Conservation (phyloP, 2,888 invertebrate species). For the Spialia ferax region DNA sequence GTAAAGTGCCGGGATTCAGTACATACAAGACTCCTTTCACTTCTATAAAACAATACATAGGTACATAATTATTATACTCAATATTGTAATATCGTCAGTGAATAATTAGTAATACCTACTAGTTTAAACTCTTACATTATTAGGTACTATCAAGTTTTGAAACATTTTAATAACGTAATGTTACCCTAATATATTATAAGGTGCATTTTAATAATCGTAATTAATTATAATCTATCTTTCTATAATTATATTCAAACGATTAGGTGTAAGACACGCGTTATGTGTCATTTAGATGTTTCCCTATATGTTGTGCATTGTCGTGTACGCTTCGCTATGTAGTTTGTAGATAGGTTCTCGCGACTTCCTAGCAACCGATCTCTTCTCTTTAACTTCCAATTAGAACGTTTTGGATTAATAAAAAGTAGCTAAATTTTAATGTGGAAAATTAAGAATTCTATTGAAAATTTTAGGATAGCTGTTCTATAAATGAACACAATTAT, state of each 20-base stretch:
- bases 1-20: constrained; percentile 42
- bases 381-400: constrained; percentile 82
- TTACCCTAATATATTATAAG: constrained; percentile 76
- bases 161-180: constrained; percentile 62
- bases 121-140: constrained; percentile 45
- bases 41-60: constrained; percentile 22
- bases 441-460: constrained; percentile 67
- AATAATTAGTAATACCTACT: constrained; percentile 34
- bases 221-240: constrained; percentile 79
- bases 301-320: constrained; percentile 79
- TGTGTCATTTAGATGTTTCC: constrained; percentile 80
- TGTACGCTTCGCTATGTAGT: constrained; percentile 80
- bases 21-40: constrained; percentile 29
- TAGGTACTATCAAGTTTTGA: constrained; percentile 57
- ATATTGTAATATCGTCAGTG: constrained; percentile 32
- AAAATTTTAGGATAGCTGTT: constrained; percentile 60
- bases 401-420: constrained; percentile 66
- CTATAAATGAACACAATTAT: constrained; percentile 47
- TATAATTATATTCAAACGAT: constrained; percentile 69
- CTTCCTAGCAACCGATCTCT: constrained; percentile 82
- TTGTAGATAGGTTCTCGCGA: constrained; percentile 82
- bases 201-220: constrained; percentile 82
- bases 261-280: constrained; percentile 72
- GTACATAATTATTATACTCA: constrained; percentile 44
- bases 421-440: constrained; percentile 68